Percentiles rank a stretch among this genome's conserved stretches.
Conservation (phyloP, 2,797 vertebrate genomes). For the Parauchenoglanis punctatus region DNA sequence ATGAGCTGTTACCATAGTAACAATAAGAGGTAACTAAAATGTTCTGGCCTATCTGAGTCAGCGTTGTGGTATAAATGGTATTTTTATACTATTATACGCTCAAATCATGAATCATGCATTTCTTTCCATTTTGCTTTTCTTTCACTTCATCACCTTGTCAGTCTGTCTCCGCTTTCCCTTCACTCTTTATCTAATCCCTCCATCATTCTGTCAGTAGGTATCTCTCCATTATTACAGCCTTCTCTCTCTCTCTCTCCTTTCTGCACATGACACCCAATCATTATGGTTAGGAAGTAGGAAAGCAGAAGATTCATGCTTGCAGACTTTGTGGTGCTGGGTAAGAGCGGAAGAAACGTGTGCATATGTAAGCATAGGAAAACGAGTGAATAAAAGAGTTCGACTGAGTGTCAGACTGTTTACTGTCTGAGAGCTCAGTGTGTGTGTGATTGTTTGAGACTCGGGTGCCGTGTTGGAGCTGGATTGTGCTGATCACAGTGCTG, state of each 20-base stretch:
- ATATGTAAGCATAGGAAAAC: not conserved
- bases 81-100: too few relatives aligned
- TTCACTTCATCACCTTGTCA: constrained; percentile 10
- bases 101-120: not conserved
- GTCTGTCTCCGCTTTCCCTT: constrained; percentile 30
- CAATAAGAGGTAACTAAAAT: not conserved
- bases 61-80: not conserved
- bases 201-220: constrained; percentile 40
- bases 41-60: not conserved
- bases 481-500: constrained; percentile 52
- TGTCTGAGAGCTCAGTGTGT: constrained; percentile 1
- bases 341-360: not conserved
- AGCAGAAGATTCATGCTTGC: constrained; percentile 11
- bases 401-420: constrained; percentile 25
- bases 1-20: not conserved
- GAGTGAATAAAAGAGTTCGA: not conserved
- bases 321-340: constrained; percentile 17
- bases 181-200: constrained; percentile 20
- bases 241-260: not conserved
- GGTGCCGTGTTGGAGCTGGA: constrained; percentile 23
- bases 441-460: constrained; percentile 17
- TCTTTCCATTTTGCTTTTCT: not conserved
- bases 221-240: not conserved
- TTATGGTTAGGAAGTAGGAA: constrained; percentile 34
- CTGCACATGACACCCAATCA: constrained; percentile 19